A percentile compares a stretch with the other conserved stretches of the same genome.
Conservation (phyloP, 2,888 invertebrate genomes). For the Clusia tigrina region DNA sequence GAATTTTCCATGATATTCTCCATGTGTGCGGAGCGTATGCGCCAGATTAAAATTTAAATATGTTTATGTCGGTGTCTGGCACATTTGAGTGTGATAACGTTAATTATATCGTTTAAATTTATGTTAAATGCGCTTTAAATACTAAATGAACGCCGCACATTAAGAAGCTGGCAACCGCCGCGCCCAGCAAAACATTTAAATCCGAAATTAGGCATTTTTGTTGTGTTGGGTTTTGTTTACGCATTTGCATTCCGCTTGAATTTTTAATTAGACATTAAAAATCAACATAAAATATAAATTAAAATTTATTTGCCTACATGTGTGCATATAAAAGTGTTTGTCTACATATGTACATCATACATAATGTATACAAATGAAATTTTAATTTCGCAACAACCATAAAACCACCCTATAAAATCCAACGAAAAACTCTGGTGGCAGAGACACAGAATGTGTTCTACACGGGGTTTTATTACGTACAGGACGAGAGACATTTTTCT, state of each 20-base stretch:
- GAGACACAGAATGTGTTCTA: no score
- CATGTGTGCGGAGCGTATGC: no score
- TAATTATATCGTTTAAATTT: no score
- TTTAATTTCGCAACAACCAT: no score
- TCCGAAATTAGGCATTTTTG: neutral
- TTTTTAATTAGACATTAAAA: constrained; percentile 17
- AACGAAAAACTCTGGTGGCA: no score
- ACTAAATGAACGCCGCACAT: no score
- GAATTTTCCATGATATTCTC: no score
- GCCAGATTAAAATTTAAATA: neutral
- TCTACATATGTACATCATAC: neutral
- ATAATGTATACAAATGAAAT: neutral
- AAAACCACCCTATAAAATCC: no score
- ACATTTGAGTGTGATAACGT: neutral
- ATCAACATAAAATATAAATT: constrained; percentile 14
- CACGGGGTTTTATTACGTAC: no score
- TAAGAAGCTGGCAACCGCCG: neutral
- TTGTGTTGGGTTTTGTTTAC: neutral
- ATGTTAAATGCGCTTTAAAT: neutral
- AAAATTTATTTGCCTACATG: neutral
- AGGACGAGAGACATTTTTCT: no score
- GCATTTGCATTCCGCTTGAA: neutral
- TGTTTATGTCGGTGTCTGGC: neutral
- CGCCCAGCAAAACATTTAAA: no score
- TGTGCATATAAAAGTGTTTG: neutral